Percentiles rank a stretch among this genome's conserved stretches.
Conservation (phyloP, 2,797 vertebrate genomes). For the Mormyrus hasselquistii region DNA sequence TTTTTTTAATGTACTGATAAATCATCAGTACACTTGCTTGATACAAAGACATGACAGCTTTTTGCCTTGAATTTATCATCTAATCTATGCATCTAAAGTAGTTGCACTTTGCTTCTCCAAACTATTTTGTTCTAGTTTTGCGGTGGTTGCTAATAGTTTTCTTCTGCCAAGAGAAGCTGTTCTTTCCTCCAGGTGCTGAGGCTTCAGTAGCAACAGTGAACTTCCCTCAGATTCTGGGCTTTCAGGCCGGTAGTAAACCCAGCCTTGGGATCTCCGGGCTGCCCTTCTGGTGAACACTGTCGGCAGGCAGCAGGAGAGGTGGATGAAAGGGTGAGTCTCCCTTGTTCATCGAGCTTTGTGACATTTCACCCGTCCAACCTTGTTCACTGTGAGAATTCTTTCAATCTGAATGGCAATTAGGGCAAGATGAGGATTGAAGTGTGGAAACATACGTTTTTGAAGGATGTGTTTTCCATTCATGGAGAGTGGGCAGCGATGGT, state of each 20-base stretch:
- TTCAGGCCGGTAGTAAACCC: not conserved
- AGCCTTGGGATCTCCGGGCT: not conserved
- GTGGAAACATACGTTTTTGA: not conserved
- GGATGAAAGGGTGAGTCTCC: not conserved
- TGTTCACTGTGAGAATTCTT: not conserved
- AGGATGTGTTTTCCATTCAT: not conserved
- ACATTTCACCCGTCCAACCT: not conserved
- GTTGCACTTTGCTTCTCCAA: constrained; percentile 2
- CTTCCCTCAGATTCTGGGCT: not conserved
- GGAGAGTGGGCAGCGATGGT: not conserved
- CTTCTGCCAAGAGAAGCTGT: not conserved
- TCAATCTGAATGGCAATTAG: not conserved
- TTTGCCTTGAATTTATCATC: not conserved
- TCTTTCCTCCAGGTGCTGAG: not conserved
- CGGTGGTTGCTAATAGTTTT: not conserved
- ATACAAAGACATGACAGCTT: not conserved
- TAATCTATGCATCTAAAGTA: not conserved
- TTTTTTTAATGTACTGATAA: constrained; percentile 5
- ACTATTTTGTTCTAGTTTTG: not conserved
- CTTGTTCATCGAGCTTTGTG: not conserved
- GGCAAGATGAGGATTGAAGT: not conserved
- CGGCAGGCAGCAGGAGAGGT: not conserved
- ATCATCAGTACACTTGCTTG: not conserved
- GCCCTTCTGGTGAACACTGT: constrained; percentile 1
- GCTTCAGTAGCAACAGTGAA: not conserved